Evolutionary conservation across 2,888 invertebrate species (phyloP), one percentile per base, ranked within the genome.

Genomic region (Tachystola acroxantha): DNA sequence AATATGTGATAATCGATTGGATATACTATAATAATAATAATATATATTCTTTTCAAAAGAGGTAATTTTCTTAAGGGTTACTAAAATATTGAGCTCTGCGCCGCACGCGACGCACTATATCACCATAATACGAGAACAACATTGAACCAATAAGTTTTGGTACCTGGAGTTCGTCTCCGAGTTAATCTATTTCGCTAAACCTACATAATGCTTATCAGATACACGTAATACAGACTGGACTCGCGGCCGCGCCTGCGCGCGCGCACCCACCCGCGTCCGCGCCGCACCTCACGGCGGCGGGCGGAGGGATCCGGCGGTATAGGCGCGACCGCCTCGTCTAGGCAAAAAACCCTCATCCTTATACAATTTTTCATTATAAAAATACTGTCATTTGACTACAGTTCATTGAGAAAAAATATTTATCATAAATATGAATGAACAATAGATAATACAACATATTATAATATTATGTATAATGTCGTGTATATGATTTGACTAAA

Each of bases 361-460:
- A 81, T 75, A 86, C 87, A 84, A 84, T 84, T 84, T n/a, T 78
- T 74, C 77, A 64, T 80, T 88, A 88, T 61, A 88, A 88, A 88
- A 88, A 88, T 88, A 88, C 88, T 88, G 88, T 82, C 84, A 87
- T 88, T 87, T 87, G 88, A 88, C 88, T 88, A 88, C 84, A 82
- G 81, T 84, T 87, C 78, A 72, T 70, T 80, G 78, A 84, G 76
- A 84, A 78, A 84, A 64, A 77, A 80, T 71, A 78, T 68, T 72
- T 72, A 76, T 69, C 53, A 76, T 67, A 63, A 64, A 69, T 76
- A 76, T 69, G 64, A 77, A 77, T 72, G 75, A 85, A 81, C 75
- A 74, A 80, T 81, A 77, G 53, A 80, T 61, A 76, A 71, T 75
- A 79, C 67, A 81, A 80, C 74, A 69, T 62, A 76, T 60, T 34